Evolutionary conservation across 23 tunicate species (phyloP).

Genomic region (Botrylloides violaceus): DNA sequence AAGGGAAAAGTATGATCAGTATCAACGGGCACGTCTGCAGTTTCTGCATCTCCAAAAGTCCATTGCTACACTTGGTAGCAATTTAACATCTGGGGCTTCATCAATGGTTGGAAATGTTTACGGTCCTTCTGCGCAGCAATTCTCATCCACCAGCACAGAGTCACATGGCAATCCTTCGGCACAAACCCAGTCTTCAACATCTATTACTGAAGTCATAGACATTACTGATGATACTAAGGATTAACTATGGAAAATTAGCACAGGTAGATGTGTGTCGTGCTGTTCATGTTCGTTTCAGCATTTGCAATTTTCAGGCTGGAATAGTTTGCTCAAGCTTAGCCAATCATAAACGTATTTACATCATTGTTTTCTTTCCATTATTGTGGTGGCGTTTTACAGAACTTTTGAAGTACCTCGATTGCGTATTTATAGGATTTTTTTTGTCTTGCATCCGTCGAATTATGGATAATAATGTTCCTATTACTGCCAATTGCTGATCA

Average conservation of each 20-base stretch:
- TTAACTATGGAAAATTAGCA: not conserved
- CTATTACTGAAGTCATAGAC: not conserved
- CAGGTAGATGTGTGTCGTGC: not conserved
- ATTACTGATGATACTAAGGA: not conserved
- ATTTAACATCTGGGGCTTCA: not conserved
- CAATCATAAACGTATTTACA: too few relatives aligned
- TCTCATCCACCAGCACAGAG: not conserved
- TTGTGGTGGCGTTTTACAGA: too few relatives aligned
- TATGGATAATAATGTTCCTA: too few relatives aligned
- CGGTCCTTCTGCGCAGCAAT: not conserved
- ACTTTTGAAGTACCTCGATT: too few relatives aligned
- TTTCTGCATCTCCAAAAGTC: not conserved
- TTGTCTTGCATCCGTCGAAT: too few relatives aligned
- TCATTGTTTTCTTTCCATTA: too few relatives aligned
- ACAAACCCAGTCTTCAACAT: not conserved
- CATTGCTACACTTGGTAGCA: not conserved
- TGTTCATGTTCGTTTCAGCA: too few relatives aligned
- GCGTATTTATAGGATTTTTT: too few relatives aligned
- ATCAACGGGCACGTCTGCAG: not conserved
- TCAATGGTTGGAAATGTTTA: not conserved
- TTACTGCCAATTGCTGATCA: too few relatives aligned
- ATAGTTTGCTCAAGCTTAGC: too few relatives aligned
- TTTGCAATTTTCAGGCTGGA: too few relatives aligned
- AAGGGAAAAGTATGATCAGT: conserved; percentile 33
- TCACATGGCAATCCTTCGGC: not conserved